Evolutionary conservation across 2,797 vertebrate genomes (phyloP).

Genomic region (Dendrocincla fuliginosa): DNA sequence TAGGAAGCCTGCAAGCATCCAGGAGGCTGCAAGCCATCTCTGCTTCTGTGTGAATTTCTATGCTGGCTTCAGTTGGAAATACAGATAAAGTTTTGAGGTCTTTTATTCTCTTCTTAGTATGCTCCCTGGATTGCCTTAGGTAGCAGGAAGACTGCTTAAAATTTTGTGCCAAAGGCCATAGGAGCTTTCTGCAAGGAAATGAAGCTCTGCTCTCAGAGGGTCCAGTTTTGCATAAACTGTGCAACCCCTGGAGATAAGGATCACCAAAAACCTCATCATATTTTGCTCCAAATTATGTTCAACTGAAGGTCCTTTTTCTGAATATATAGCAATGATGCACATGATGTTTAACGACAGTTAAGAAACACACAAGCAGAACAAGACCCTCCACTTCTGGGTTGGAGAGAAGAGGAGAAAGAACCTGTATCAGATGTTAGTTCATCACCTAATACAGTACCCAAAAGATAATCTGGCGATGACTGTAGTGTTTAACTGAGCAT

Average conservation of each 20-base stretch:
- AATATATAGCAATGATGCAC: not conserved
- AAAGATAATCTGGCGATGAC: not conserved
- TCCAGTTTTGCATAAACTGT: not conserved
- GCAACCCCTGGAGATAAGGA: not conserved
- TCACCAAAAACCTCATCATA: not conserved
- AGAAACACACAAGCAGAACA: not conserved
- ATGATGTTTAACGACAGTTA: not conserved
- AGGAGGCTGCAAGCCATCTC: not conserved
- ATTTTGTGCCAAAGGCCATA: not conserved
- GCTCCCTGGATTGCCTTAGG: not conserved
- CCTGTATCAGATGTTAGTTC: not conserved
- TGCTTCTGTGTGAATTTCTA: rapidly evolving
- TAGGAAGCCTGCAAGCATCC: not conserved
- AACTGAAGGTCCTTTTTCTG: not conserved
- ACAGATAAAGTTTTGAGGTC: not conserved
- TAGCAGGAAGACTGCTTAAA: not conserved
- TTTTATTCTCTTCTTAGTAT: not conserved
- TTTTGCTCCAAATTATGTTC: not conserved
- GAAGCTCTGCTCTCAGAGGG: not conserved
- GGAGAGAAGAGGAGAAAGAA: not conserved
- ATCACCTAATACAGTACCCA: not conserved
- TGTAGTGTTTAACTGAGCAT: not conserved
- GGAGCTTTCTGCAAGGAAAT: not conserved
- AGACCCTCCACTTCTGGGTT: not conserved
- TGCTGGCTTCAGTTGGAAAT: not conserved